Conservation (phyloP, 2,113 vertebrate species). For the Ictidomys tridecemlineatus region DNA sequence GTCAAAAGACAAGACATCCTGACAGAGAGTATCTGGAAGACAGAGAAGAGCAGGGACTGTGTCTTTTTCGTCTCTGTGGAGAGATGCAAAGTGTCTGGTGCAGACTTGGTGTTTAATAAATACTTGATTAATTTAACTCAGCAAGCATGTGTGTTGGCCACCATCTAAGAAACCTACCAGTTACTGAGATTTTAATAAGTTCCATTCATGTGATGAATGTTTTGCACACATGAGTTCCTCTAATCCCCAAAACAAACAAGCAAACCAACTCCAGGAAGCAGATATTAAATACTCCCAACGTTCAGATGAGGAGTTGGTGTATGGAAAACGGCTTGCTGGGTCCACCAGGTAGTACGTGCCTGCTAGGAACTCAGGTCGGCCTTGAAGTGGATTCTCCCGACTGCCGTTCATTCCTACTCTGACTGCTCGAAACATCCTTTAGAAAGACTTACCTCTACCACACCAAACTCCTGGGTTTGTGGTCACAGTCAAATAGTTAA, state of each 20-base stretch:
- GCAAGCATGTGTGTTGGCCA: not conserved
- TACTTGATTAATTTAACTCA: constrained; percentile 51
- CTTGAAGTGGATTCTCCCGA: not conserved
- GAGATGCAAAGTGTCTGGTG: not conserved
- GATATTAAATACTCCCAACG: not conserved
- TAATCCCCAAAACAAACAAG: constrained; percentile 64
- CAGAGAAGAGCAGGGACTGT: not conserved
- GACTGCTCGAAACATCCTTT: not conserved
- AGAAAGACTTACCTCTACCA: not conserved
- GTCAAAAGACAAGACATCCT: not conserved
- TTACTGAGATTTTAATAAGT: constrained; percentile 65
- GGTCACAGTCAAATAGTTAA: not conserved
- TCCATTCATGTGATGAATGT: constrained; percentile 37
- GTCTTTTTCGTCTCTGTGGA: not conserved
- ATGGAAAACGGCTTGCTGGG: not conserved
- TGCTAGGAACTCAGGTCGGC: not conserved
- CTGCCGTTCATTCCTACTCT: not conserved
- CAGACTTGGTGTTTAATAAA: constrained; percentile 52
- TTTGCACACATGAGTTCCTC: constrained; percentile 2
- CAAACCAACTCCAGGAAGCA: not conserved
- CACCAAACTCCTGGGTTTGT: not conserved
- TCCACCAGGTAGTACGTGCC: not conserved
- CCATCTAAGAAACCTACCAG: not conserved
- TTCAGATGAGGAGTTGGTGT: not conserved
- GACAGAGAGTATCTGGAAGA: not conserved